Evolutionary conservation across 2,888 invertebrate genomes (phyloP).

Genomic region (Uloborus plumipes): DNA sequence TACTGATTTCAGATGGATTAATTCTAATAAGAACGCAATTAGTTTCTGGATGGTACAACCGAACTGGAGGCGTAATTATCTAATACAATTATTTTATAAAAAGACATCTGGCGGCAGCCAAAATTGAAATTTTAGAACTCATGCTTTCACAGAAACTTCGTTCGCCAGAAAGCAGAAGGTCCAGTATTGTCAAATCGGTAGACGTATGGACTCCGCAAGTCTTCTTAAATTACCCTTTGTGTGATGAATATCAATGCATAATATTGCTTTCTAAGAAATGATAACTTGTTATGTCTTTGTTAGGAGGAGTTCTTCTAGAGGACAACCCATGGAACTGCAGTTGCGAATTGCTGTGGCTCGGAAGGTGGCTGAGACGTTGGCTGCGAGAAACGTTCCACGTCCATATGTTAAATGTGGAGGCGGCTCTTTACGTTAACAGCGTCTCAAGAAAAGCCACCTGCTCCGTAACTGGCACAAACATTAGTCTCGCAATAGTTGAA

Average conservation of each 20-base stretch:
- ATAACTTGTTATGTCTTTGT: constrained; percentile 65
- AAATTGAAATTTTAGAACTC: too few species aligned
- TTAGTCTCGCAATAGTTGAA: constrained; percentile 43
- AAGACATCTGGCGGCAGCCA: too few species aligned
- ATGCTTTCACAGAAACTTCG: too few species aligned
- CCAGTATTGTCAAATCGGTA: too few species aligned
- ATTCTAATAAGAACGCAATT: too few species aligned
- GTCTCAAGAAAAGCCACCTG: constrained; percentile 80
- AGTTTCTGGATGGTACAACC: too few species aligned
- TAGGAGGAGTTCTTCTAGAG: constrained; percentile 86
- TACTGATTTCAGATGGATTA: too few species aligned
- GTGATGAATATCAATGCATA: neutral
- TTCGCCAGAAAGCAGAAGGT: too few species aligned
- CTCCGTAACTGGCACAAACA: constrained; percentile 70
- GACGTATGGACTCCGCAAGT: too few species aligned
- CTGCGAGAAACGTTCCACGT: constrained; percentile 86
- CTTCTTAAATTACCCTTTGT: too few species aligned
- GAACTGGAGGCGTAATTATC: too few species aligned
- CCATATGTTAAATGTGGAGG: constrained; percentile 73
- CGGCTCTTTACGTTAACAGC: constrained; percentile 75
- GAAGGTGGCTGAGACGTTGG: constrained; percentile 91
- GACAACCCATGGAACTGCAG: constrained; percentile 89
- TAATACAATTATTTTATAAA: too few species aligned
- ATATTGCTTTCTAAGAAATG: neutral
- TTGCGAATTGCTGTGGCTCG: constrained; percentile 90